Evolutionary conservation across 2,113 vertebrate genomes (phyloP).

Genomic region (Alosa alosa): DNA sequence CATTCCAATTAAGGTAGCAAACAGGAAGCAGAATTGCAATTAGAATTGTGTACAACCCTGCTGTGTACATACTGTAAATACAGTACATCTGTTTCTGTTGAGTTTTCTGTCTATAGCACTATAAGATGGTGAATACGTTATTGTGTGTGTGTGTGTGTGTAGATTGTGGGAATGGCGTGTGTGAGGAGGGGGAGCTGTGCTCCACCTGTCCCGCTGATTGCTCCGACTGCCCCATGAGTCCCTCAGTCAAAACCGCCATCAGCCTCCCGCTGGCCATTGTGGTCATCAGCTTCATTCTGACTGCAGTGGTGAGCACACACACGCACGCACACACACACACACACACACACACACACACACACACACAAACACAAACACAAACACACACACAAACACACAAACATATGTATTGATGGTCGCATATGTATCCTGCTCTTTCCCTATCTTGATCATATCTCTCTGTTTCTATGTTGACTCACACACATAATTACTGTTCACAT

Average conservation of each 20-base stretch:
- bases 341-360: not conserved
- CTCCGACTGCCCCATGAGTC: conserved; percentile 74
- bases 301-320: conserved; percentile 64
- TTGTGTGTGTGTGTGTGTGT: conserved; percentile 30
- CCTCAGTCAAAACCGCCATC: conserved; percentile 64
- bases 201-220: conserved; percentile 77
- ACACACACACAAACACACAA: not conserved
- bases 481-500: too few relatives aligned
- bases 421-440: too few relatives aligned
- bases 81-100: too few relatives aligned
- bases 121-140: not conserved
- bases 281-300: conserved; percentile 69
- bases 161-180: conserved; percentile 78
- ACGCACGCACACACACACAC: conserved; percentile 5
- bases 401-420: too few relatives aligned
- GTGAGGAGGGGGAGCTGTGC: conserved; percentile 77
- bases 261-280: conserved; percentile 74
- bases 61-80: too few relatives aligned
- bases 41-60: too few relatives aligned
- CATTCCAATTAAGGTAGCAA: too few relatives aligned
- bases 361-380: conserved; percentile 18
- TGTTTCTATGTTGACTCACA: too few relatives aligned
- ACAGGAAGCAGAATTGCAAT: too few relatives aligned
- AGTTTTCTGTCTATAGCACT: too few relatives aligned
- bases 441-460: too few relatives aligned